These are phyloP conservation scores for Austrolebias charrua DNA, from an alignment of 2,797 vertebrate genomes.

Conservation along the genomic window DNA sequence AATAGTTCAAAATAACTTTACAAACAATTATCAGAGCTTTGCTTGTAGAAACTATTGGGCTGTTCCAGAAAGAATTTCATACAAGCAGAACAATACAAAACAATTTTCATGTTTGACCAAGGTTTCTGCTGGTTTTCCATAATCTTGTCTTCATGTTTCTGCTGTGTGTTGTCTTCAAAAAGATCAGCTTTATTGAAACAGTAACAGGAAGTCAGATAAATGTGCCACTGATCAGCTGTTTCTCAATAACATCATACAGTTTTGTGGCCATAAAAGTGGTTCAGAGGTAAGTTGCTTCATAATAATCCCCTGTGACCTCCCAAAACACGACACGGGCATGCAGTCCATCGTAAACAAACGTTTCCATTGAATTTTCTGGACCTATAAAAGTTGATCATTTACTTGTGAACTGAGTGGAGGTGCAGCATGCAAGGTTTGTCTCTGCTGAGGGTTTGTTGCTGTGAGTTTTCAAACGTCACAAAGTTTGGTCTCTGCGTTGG, in stretches of 20 bases:
- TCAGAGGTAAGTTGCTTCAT: conserved; percentile 37
- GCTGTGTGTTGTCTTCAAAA: too few relatives aligned
- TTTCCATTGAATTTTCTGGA: conserved; percentile 20
- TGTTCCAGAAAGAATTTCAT: too few relatives aligned
- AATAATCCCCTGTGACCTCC: conserved; percentile 26
- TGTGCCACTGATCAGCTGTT: conserved; percentile 50
- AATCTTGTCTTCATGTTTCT: too few relatives aligned
- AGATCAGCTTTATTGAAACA: too few relatives aligned
- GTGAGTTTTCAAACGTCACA: conserved; percentile 27
- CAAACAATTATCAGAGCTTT: too few relatives aligned
- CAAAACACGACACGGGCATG: conserved; percentile 21
- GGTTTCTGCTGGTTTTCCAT: too few relatives aligned
- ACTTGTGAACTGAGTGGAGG: neutral
- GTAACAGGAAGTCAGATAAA: neutral
- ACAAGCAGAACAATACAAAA: too few relatives aligned
- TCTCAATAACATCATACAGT: conserved; percentile 21
- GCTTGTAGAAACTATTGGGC: too few relatives aligned
- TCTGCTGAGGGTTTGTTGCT: conserved; percentile 10
- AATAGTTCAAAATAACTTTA: too few relatives aligned
- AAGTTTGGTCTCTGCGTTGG: conserved; percentile 33
- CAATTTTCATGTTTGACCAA: too few relatives aligned
- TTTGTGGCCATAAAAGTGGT: conserved; percentile 5
- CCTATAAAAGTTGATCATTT: conserved; percentile 51
- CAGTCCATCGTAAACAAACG: conserved; percentile 30
- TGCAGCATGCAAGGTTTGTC: neutral